Evolutionary conservation across 2,797 vertebrate species (phyloP).

Genomic region (Rachycentron canadum): DNA sequence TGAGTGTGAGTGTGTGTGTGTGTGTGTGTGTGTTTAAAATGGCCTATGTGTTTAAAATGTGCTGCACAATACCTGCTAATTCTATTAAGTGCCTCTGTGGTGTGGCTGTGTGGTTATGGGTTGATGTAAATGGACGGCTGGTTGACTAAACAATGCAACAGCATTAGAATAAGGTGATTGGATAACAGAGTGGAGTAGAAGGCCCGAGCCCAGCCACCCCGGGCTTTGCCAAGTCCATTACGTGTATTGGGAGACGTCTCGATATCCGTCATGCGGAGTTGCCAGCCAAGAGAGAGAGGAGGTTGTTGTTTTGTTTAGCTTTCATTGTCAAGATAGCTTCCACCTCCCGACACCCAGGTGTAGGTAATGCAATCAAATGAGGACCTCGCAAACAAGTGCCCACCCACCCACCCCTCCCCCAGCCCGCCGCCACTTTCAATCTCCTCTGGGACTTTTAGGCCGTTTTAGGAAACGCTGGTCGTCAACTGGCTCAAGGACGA

Average conservation of each 20-base stretch:
- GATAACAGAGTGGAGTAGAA: constrained; percentile 80
- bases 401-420: not conserved
- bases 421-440: constrained; percentile 48
- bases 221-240: constrained; percentile 87
- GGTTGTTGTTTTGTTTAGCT: constrained; percentile 70
- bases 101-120: constrained; percentile 75
- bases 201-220: constrained; percentile 70
- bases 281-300: constrained; percentile 62
- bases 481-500: constrained; percentile 62
- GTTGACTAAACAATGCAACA: constrained; percentile 86
- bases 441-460: constrained; percentile 49
- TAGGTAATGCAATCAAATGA: constrained; percentile 81
- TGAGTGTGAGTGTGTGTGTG: constrained; percentile 62
- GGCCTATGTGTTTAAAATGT: constrained; percentile 84
- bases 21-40: constrained; percentile 62
- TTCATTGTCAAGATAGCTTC: constrained; percentile 80
- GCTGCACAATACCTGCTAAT: constrained; percentile 87
- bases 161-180: constrained; percentile 88
- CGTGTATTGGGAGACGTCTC: constrained; percentile 83
- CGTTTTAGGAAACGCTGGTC: constrained; percentile 45
- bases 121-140: constrained; percentile 86
- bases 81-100: constrained; percentile 85
- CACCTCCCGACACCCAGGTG: constrained; percentile 66
- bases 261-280: constrained; percentile 72
- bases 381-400: constrained; percentile 46